phyloP scores from a whole-genome alignment of 2,888 invertebrate genomes.

The Reticulitermes lucifugus region DNA sequence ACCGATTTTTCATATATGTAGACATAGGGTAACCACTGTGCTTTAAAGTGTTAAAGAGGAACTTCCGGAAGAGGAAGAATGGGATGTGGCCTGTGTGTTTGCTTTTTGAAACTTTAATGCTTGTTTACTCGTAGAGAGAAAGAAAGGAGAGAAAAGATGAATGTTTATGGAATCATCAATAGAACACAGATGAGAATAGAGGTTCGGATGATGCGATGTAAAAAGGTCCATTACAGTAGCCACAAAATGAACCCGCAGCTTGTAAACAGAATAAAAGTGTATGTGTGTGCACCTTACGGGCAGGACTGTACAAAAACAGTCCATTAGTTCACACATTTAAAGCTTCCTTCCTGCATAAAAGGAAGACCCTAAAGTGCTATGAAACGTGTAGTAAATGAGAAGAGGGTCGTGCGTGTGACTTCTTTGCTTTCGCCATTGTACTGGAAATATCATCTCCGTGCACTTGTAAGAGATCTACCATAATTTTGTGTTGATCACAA shows the following conservation, averaged over 20 bases:
- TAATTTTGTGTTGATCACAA: too few relatives aligned
- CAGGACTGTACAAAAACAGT: too few relatives aligned
- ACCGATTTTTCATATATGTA: too few relatives aligned
- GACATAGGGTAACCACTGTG: too few relatives aligned
- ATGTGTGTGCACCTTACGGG: neutral
- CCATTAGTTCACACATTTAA: too few relatives aligned
- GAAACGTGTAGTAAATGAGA: too few relatives aligned
- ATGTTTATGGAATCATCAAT: conserved; percentile 41
- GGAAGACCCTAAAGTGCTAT: too few relatives aligned
- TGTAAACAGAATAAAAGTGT: conserved; percentile 7
- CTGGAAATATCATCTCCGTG: too few relatives aligned
- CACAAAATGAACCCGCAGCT: neutral
- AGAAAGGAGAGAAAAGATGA: conserved; percentile 10
- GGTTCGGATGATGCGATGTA: neutral
- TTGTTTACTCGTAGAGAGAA: conserved; percentile 13
- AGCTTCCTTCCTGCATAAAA: too few relatives aligned
- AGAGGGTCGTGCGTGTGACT: too few relatives aligned
- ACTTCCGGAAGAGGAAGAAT: neutral
- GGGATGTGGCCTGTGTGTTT: neutral
- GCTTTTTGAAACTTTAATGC: neutral
- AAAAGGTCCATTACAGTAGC: conserved; percentile 10
- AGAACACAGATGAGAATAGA: neutral
- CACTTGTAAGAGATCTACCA: too few relatives aligned
- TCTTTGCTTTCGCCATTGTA: too few relatives aligned
- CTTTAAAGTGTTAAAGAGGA: neutral